Evolutionary conservation across 1,140 invertebrate species (phyloP).

Genomic region (Plectrocnemia conspersa): DNA sequence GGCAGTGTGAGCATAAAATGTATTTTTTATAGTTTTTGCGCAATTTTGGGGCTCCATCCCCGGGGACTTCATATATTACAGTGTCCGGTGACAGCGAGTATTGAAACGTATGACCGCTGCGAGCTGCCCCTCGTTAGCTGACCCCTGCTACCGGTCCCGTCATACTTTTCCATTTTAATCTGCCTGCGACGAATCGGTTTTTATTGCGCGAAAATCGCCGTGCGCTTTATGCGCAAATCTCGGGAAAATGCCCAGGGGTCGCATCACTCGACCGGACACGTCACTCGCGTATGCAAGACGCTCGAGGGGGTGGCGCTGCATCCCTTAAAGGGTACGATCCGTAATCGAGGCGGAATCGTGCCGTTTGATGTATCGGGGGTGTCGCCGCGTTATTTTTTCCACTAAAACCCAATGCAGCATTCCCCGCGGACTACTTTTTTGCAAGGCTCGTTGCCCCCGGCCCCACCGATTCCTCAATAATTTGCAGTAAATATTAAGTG

Average conservation of each 20-base stretch:
- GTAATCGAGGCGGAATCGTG: slow-evolving; percentile 21
- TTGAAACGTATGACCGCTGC: slow-evolving; percentile 36
- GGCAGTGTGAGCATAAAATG: slow-evolving; percentile 32
- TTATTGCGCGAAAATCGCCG: not conserved
- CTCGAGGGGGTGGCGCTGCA: not conserved
- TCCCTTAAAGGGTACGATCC: not conserved
- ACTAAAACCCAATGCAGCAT: too few relatives aligned
- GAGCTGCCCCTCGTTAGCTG: slow-evolving; percentile 32
- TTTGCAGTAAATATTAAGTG: slow-evolving; percentile 34
- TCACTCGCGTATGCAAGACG: slow-evolving; percentile 28
- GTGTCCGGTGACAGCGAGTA: slow-evolving; percentile 35
- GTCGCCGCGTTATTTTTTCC: not conserved
- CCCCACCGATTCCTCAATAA: slow-evolving; percentile 19
- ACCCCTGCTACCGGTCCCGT: not conserved
- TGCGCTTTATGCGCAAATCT: slow-evolving; percentile 33
- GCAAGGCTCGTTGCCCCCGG: slow-evolving; percentile 6
- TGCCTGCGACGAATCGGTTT: not conserved
- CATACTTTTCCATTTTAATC: slow-evolving; percentile 5
- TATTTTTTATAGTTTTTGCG: slow-evolving; percentile 37
- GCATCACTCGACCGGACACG: slow-evolving; percentile 34
- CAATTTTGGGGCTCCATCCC: slow-evolving; percentile 33
- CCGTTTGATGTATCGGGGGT: slow-evolving; percentile 33
- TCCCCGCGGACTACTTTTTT: slow-evolving; percentile 16
- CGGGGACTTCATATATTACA: slow-evolving; percentile 35
- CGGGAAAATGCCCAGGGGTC: slow-evolving; percentile 32